Evolutionary conservation across 2,797 vertebrate genomes (phyloP), one percentile per base, ranked within the genome.

Genomic region (Catharus ustulatus): DNA sequence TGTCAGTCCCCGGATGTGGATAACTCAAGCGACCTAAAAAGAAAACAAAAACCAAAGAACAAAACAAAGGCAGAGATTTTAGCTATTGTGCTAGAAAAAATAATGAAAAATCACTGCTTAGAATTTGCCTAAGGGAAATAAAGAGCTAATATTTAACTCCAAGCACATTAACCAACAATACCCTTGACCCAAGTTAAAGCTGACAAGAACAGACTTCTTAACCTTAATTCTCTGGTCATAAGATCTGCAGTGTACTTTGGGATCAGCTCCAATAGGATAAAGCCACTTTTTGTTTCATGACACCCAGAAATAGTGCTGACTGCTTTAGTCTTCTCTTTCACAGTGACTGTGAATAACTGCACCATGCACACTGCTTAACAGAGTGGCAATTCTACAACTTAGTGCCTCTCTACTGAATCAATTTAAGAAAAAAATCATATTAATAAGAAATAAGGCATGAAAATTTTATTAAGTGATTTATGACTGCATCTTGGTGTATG

Each of bases 1-100:
- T 99, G 96, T 99, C 99, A 95, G 99, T 98, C 97, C 98, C 99
- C 36, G 98, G 99, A 98, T 99, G 98, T 92, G 99, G 98, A 95
- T 99, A 99, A 98, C 98, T 99, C 98, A 99, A 98, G 89, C 99
- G 99, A 98, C 99, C 99, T 99, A 98, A 97, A 97, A 96, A 94
- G 95, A 94, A 88, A 95, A 88, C 57, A 81, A 86, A 93, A 88
- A 12, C 1, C 87, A 58, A 87, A 83, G 48, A 90, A 95, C n/a
- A 78, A 79, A 95, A 86, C 18, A 95, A 78, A 94, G 32, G 55
- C 52, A 90, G 54, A 75, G 62, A 29, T 84, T 91, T 95, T 85
- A 95, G 62, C n/a, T 85, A 66, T 78, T 85, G 80, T 29, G 30
- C 27, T 82, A 72, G 63, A 57, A 86, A 82, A 78, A 81, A 48